A percentile compares a stretch with the other conserved stretches of the same genome.
phyloP scores from a whole-genome alignment of 2,797 vertebrate species.

The Notolabrus celidotus region DNA sequence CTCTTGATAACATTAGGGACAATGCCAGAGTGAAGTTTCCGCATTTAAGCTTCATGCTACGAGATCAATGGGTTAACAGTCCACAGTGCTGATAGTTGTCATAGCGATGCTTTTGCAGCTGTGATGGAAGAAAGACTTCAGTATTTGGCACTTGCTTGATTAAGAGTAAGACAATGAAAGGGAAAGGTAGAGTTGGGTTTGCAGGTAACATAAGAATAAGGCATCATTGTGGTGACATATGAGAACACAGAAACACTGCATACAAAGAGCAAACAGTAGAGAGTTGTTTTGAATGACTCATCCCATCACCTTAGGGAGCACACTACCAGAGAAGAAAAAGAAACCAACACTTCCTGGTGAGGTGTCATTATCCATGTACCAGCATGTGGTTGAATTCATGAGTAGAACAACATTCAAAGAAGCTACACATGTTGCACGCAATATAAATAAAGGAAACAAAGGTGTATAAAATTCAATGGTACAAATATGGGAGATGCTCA shows the following conservation, averaged over 20 bases:
- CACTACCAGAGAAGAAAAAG: background rate
- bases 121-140: background rate
- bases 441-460: background rate
- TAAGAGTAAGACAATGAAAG: conserved; percentile 4
- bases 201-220: conserved; percentile 17
- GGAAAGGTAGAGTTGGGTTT: background rate
- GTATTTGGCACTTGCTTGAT: conserved; percentile 9
- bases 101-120: background rate
- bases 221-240: conserved; percentile 9
- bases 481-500: too few species aligned
- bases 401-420: background rate
- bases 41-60: too few species aligned
- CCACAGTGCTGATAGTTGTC: background rate
- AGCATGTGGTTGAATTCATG: background rate
- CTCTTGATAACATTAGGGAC: background rate
- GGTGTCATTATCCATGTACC: background rate
- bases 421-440: background rate
- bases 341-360: background rate
- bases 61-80: background rate
- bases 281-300: background rate
- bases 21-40: background rate
- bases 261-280: background rate
- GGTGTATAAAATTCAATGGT: background rate
- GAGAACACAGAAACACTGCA: background rate
- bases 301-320: background rate